Conservation (phyloP, 2,888 invertebrate genomes). For the Drosophila paranaensis region DNA sequence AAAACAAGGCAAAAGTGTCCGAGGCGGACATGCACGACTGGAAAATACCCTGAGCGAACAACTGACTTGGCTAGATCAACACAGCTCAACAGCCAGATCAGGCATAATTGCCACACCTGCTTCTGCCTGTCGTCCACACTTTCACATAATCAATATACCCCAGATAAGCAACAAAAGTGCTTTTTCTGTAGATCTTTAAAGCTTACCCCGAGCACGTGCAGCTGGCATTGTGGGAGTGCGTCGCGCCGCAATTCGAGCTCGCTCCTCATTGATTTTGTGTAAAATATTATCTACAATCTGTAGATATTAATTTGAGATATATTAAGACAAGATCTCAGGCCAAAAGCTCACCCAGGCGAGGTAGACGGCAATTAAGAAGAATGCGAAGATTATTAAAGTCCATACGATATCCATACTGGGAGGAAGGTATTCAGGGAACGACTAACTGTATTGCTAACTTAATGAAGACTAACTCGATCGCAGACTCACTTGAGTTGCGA, state of each 20-base stretch:
- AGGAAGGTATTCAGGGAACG: background rate
- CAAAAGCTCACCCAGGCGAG: conserved; percentile 23
- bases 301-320: background rate
- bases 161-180: background rate
- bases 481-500: background rate
- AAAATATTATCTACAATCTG: conserved; percentile 6
- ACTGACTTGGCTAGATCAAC: background rate
- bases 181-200: background rate
- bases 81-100: background rate
- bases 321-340: background rate
- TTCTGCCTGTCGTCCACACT: too few species aligned
- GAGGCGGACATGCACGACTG: background rate
- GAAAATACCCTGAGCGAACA: background rate
- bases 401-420: background rate
- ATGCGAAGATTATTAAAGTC: background rate
- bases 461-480: background rate
- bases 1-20: background rate
- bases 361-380: conserved; percentile 1
- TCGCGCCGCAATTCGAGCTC: background rate
- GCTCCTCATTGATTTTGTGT: background rate
- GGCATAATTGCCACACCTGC: background rate
- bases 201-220: conserved; percentile 4
- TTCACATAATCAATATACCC: too few species aligned
- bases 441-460: conserved; percentile 4
- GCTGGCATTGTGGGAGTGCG: background rate